Conservation (phyloP, 2,113 vertebrate species). For the Semnornis frantzii region DNA sequence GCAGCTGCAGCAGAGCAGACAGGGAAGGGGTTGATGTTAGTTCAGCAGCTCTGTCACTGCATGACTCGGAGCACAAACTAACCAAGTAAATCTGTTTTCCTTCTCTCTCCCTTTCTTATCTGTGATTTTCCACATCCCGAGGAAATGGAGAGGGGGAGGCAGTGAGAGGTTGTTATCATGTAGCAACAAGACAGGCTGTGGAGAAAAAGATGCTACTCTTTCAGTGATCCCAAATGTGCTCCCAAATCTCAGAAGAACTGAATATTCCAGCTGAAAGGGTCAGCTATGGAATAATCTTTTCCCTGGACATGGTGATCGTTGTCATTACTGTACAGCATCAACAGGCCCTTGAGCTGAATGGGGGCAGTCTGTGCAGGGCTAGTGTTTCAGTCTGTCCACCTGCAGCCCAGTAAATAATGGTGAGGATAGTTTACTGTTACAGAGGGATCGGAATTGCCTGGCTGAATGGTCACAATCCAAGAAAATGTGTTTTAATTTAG, state of each 20-base stretch:
- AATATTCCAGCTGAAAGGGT: constrained; percentile 46
- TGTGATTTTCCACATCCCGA: constrained; percentile 26
- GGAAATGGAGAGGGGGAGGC: constrained; percentile 10
- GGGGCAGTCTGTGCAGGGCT: constrained; percentile 1
- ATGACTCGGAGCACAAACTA: not conserved
- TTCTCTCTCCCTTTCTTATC: constrained; percentile 20
- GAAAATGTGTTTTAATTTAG: constrained; percentile 69
- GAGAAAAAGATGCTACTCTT: constrained; percentile 35
- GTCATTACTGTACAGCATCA: constrained; percentile 16
- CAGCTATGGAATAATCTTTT: constrained; percentile 12
- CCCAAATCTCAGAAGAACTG: constrained; percentile 27
- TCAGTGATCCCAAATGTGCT: not conserved
- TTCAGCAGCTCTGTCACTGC: not conserved
- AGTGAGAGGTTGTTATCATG: constrained; percentile 1
- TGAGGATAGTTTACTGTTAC: constrained; percentile 60
- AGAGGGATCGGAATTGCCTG: constrained; percentile 46
- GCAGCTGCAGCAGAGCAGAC: not conserved
- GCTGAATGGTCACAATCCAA: constrained; percentile 35
- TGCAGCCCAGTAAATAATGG: constrained; percentile 64
- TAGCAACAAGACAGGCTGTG: not conserved
- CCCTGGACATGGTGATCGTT: not conserved
- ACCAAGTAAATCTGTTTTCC: constrained; percentile 30
- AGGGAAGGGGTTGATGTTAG: not conserved
- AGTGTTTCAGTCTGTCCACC: constrained; percentile 60
- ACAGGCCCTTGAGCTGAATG: not conserved